Percentiles rank a stretch among this genome's conserved stretches.
phyloP scores from a whole-genome alignment of 2,888 invertebrate species.

The Stenchaetothrips biformis region DNA sequence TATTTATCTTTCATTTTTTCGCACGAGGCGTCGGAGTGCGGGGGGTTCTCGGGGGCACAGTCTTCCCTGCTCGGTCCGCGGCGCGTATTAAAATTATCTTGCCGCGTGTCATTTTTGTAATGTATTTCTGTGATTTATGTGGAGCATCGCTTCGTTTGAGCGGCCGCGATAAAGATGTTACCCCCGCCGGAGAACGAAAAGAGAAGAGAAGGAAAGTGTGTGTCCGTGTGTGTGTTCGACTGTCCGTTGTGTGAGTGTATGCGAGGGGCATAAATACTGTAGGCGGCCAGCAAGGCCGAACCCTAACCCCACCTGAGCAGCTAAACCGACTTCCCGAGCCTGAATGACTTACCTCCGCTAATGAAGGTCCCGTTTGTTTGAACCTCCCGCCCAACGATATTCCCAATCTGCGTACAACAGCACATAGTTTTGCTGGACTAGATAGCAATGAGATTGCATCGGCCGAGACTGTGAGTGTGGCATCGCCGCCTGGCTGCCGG shows the following conservation, averaged over 20 bases:
- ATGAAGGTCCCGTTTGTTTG: too few species aligned
- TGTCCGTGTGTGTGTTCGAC: not conserved
- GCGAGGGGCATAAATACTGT: constrained; percentile 16
- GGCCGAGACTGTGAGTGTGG: too few species aligned
- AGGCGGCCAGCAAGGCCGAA: not conserved
- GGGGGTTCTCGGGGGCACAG: not conserved
- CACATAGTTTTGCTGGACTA: too few species aligned
- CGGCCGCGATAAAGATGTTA: constrained; percentile 18
- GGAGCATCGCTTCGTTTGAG: constrained; percentile 15
- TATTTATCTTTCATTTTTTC: constrained; percentile 8
- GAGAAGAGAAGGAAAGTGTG: not conserved
- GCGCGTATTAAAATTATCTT: constrained; percentile 20
- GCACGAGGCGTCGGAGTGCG: not conserved
- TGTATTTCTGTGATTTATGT: constrained; percentile 21
- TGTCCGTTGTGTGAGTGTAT: not conserved
- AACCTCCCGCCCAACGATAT: too few species aligned
- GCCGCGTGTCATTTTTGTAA: constrained; percentile 14
- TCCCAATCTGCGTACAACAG: too few species aligned
- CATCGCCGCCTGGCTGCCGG: not conserved
- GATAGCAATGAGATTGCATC: too few species aligned
- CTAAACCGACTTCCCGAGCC: not conserved
- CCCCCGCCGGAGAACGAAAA: not conserved
- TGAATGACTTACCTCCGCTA: too few species aligned
- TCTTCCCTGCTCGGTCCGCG: not conserved
- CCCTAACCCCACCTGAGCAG: not conserved